Base-by-base conservation (phyloP, 2,888 invertebrate genomes). In the Mythimna albipuncta region DNA sequence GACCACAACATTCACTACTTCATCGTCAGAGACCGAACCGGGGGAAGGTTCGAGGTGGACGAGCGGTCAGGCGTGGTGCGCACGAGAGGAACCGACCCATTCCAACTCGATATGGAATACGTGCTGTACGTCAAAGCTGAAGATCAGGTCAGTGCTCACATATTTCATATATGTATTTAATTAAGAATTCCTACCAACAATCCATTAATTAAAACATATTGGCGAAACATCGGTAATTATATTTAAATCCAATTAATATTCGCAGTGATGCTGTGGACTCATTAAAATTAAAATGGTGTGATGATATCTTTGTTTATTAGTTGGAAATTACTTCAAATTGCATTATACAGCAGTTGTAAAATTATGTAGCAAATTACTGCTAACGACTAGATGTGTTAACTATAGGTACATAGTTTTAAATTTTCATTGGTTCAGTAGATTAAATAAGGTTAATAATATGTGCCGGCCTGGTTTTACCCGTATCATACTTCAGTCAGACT, bases 1-100 rank as follows among this genome's bases (percentile, higher is more conserved):
- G 99, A 99, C 95, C 99, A 99, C 93, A 98, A 99, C 92, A 99
- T 99, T 82, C 99, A 99, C 93, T 99, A 99, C 94, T 99, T 99
- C 95, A 99, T 99, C 87, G 99, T 99, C 44, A 97, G 99, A 86
- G 99, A 99, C 94, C 97, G 99, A 86, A 99, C 98, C 0, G 98
- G 98, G 0, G 97, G 97, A 47, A 90, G 97, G 75, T 98, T 98
- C 90, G 98, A 98, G 93, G 98, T 98, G 58, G 99, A 99, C 89
- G 98, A 99, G 94, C 96, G 99, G 70, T 99, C 99, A 0, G 99
- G 99, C 0, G 99, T 99, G 50, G 99, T 99, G 50, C 97, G 99
- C 55, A 99, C 99, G 0, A 97, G 98, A 72, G 99, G 99, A 65
- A 98, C 98, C 0, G 99, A 99, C 91, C 98, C 98, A 5, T 99